These are phyloP conservation scores for Crocidura indochinensis DNA, from an alignment of 2,797 vertebrate species.

Conservation along the genomic window DNA sequence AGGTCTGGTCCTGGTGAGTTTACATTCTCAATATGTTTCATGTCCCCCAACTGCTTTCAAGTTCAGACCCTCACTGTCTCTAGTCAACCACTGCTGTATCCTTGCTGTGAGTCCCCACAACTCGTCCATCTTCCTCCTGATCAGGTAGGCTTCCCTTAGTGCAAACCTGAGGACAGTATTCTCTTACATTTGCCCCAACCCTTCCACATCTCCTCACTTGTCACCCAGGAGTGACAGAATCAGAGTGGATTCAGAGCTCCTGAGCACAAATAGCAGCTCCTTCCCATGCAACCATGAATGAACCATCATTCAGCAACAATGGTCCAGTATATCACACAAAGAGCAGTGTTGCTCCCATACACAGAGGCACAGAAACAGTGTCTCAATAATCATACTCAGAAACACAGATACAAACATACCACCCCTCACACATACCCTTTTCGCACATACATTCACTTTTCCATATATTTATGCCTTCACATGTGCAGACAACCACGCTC, in stretches of 20 bases:
- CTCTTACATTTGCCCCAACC: not conserved
- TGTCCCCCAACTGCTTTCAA: not conserved
- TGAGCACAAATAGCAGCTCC: not conserved
- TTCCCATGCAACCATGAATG: not conserved
- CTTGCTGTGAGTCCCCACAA: not conserved
- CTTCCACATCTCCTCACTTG: not conserved
- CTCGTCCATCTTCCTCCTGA: not conserved
- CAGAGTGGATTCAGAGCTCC: not conserved
- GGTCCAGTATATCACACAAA: not conserved
- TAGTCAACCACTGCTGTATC: not conserved
- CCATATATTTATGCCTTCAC: no score
- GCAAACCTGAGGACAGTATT: not conserved
- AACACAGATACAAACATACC: not conserved
- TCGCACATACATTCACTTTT: no score
- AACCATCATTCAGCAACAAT: not conserved
- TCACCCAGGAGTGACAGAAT: not conserved
- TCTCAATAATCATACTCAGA: not conserved
- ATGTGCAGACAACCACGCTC: not conserved
- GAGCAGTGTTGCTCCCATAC: not conserved
- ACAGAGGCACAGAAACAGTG: not conserved
- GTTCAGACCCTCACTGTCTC: not conserved
- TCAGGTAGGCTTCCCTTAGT: accelerated
- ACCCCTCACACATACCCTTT: not conserved
- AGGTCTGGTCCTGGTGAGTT: not conserved
- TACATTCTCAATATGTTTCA: not conserved